phyloP scores from a whole-genome alignment of 2,888 invertebrate genomes.

The Oxytorus armatus region DNA sequence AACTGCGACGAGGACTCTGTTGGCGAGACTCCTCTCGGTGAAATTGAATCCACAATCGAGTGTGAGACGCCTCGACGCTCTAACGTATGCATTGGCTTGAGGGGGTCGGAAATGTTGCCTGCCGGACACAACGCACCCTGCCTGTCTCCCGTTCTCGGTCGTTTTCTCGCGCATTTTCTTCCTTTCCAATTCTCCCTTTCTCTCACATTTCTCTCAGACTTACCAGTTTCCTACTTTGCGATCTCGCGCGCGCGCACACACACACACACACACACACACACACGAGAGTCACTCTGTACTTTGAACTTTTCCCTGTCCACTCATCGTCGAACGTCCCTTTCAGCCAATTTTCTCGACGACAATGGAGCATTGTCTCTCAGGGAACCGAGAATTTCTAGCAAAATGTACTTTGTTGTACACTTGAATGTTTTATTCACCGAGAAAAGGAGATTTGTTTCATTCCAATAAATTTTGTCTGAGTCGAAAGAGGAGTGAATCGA shows the following conservation, averaged over 20 bases:
- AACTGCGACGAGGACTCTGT: slow-evolving; percentile 50
- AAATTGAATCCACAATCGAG: slow-evolving; percentile 81
- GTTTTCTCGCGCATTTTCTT: slow-evolving; percentile 27
- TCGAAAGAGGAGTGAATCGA: neutral
- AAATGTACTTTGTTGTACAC: slow-evolving; percentile 19
- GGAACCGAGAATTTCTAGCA: neutral
- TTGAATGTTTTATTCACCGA: slow-evolving; percentile 22
- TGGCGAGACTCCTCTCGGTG: slow-evolving; percentile 74
- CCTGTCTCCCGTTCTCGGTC: slow-evolving; percentile 41
- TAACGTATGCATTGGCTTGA: slow-evolving; percentile 80
- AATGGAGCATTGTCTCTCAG: slow-evolving; percentile 42
- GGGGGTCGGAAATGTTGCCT: slow-evolving; percentile 69
- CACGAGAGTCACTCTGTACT: slow-evolving; percentile 52
- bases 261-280: too few species aligned
- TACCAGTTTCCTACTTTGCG: slow-evolving; percentile 27
- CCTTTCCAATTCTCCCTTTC: neutral
- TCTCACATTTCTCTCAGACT: slow-evolving; percentile 1
- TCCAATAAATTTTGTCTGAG: neutral
- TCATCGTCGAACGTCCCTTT: slow-evolving; percentile 27
- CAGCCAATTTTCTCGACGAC: slow-evolving; percentile 51
- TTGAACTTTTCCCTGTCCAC: slow-evolving; percentile 42
- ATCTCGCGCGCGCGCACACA: slow-evolving; percentile 34
- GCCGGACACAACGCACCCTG: slow-evolving; percentile 48
- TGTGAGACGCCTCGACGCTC: slow-evolving; percentile 73
- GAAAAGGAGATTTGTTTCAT: neutral